phyloP scores from a whole-genome alignment of 2,797 vertebrate species.

The Gymnopithys bicolor region DNA sequence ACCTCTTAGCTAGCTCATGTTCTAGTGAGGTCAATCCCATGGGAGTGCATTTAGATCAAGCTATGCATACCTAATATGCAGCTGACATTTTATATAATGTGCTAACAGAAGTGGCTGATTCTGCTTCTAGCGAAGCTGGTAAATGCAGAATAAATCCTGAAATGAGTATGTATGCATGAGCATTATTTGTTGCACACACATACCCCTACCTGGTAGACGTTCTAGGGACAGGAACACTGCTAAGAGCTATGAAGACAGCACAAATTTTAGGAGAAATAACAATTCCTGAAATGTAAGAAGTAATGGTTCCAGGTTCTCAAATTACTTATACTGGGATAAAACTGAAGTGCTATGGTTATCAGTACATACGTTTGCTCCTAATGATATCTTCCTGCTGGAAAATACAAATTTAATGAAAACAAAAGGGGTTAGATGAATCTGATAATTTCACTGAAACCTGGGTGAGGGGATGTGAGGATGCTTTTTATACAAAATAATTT shows the following conservation, averaged over 20 bases:
- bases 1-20: not conserved
- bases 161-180: not conserved
- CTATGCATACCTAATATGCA: not conserved
- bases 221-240: not conserved
- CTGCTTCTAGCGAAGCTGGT: not conserved
- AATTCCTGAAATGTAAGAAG: not conserved
- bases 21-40: not conserved
- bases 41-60: not conserved
- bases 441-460: not conserved
- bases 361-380: not conserved
- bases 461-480: rapidly evolving
- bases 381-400: not conserved
- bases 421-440: not conserved
- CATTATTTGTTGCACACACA: not conserved
- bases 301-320: not conserved
- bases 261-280: not conserved
- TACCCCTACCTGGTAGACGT: not conserved
- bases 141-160: not conserved
- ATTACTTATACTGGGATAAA: not conserved
- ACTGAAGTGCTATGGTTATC: not conserved
- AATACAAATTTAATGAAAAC: not conserved
- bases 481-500: not conserved
- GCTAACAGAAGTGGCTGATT: not conserved
- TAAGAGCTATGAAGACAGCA: not conserved
- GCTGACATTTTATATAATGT: not conserved